A percentile compares a stretch with the other conserved stretches of the same genome.
Evolutionary conservation across 30 jellyfish, hydroid and myxozoan species (phyloP).

Genomic region (Cassiopea xamachana): DNA sequence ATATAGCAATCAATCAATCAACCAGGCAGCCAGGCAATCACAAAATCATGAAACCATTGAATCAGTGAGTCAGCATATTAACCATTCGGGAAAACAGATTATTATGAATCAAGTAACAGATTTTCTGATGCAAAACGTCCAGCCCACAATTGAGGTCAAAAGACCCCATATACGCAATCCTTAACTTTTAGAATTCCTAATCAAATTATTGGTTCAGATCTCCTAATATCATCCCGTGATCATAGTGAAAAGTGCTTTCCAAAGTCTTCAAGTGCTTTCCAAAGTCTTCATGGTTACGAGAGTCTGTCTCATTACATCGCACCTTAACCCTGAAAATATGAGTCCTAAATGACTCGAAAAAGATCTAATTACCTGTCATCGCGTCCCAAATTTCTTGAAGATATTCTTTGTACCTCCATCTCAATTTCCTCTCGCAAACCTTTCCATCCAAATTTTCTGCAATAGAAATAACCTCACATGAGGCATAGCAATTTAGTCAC

Average conservation of each 20-base stretch:
- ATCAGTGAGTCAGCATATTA: not conserved
- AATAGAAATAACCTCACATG: not conserved
- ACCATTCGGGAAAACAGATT: not conserved
- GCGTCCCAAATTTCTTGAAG: slow-evolving; percentile 96
- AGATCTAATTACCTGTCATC: slow-evolving; percentile 77
- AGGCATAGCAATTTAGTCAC: not conserved
- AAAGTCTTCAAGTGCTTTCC: no score
- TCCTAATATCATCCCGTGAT: no score
- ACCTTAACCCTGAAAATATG: no score
- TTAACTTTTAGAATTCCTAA: no score
- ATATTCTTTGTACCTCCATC: slow-evolving; percentile 89
- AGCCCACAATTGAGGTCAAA: no score
- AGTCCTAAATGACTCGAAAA: not conserved
- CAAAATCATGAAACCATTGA: not conserved
- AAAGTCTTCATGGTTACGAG: not conserved
- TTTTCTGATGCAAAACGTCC: no score
- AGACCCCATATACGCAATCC: no score
- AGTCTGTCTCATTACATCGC: not conserved
- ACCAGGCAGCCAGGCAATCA: not conserved
- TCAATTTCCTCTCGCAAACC: slow-evolving; percentile 86
- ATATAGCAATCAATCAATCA: not conserved
- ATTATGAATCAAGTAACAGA: no score
- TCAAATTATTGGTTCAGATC: no score
- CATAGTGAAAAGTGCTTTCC: no score
- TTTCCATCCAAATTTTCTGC: slow-evolving; percentile 86